phyloP scores from a whole-genome alignment of 2,888 invertebrate species.

The Litoditis marina region DNA sequence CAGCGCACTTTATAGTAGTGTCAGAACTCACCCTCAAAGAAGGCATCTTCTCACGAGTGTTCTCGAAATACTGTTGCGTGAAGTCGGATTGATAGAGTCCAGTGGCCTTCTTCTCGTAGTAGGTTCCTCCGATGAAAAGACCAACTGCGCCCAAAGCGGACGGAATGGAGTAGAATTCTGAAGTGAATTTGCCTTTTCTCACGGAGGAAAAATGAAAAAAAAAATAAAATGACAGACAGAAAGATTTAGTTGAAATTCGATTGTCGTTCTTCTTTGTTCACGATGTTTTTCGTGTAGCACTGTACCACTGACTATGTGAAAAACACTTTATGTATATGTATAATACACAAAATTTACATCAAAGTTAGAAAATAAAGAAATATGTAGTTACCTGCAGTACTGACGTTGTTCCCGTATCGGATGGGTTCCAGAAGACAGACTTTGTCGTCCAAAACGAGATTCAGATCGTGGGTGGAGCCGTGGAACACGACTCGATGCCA shows the following conservation, averaged over 20 bases:
- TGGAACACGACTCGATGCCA: slow-evolving; percentile 36
- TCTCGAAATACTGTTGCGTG: slow-evolving; percentile 43
- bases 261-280: too few relatives aligned
- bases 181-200: slow-evolving; percentile 1
- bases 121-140: slow-evolving; percentile 39
- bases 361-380: too few relatives aligned
- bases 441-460: slow-evolving; percentile 21
- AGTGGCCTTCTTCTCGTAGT: slow-evolving; percentile 35
- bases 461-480: slow-evolving; percentile 21
- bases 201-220: background rate
- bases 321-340: too few relatives aligned
- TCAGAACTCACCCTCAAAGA: slow-evolving; percentile 34
- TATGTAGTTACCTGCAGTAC: slow-evolving; percentile 20
- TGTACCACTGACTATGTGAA: too few relatives aligned
- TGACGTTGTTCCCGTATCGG: slow-evolving; percentile 12
- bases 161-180: slow-evolving; percentile 32
- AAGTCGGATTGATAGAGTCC: slow-evolving; percentile 36
- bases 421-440: slow-evolving; percentile 20
- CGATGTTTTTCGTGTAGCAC: too few relatives aligned
- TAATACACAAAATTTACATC: background rate
- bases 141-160: slow-evolving; percentile 27
- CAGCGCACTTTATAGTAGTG: too few relatives aligned
- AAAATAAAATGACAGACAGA: background rate
- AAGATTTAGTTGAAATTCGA: too few relatives aligned
- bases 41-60: slow-evolving; percentile 45